Evolutionary conservation across 2,888 invertebrate species (phyloP), one percentile per base, ranked within the genome.

Genomic region (Pristionchus japonicus): DNA sequence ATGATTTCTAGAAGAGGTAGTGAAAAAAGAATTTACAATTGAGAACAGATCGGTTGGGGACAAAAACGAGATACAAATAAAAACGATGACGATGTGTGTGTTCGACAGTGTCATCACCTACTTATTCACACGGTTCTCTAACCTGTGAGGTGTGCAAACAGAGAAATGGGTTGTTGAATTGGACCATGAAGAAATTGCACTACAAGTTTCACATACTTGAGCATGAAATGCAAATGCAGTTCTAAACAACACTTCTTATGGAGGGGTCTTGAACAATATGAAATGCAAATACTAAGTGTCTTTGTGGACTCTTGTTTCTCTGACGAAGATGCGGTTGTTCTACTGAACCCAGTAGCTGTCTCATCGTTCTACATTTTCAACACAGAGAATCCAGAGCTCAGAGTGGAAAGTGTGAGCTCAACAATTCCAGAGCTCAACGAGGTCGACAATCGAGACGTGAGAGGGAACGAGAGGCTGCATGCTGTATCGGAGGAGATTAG

Each of bases 401-500:
- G n/a, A n/a, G n/a, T n/a, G n/a, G n/a, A n/a, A n/a, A n/a, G n/a
- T n/a, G n/a, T n/a, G n/a, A n/a, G n/a, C n/a, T n/a, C n/a, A n/a
- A n/a, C 15, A 49, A 49, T 20, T 40, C 11, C 49, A 82, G 82
- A 52, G 52, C 47, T 49, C 47, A 49, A 82, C 82, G 82, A 82
- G 34, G 13, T 82, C 47, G 82, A 82, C 82, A 82, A 82, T 40
- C 17, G 52, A 13, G 82, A 82, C 31, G 47, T 49, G 27, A 27
- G 82, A 31, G 82, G 82, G 23, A 82, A 82, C 49, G 82, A 52
- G 27, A 47, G 31, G 15, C n/a, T 9, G 27, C 11, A 47, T 20
- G 82, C 13, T n/a, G 4, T 82, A 27, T 82, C 82, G 6, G 34
- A 82, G 13, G 82, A 82, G 82, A 82, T 82, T 27, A 82, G 52